A percentile compares a stretch with the other conserved stretches of the same genome.
phyloP scores from a whole-genome alignment of 2,888 invertebrate genomes.

The Drosophila mimetica region DNA sequence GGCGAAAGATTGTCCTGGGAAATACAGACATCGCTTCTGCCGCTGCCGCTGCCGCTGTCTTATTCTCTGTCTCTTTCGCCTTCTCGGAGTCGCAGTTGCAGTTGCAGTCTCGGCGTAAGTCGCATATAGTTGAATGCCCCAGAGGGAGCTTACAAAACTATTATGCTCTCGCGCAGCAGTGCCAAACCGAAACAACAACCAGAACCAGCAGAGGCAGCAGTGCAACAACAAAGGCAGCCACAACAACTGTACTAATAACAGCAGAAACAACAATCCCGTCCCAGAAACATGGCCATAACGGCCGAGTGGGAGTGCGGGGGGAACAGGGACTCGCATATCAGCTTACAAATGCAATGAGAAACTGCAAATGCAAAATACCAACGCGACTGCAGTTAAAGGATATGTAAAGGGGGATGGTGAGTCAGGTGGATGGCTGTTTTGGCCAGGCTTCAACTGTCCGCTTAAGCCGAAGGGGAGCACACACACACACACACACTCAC shows the following conservation, averaged over 20 bases:
- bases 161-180: constrained; percentile 69
- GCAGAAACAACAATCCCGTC: constrained; percentile 66
- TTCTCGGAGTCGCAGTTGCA: constrained; percentile 6
- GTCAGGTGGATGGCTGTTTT: not conserved
- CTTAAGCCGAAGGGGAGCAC: constrained; percentile 54
- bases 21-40: constrained; percentile 75
- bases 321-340: constrained; percentile 58
- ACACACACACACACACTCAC: constrained; percentile 13
- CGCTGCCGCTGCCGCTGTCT: constrained; percentile 12
- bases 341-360: constrained; percentile 64
- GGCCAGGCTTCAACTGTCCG: constrained; percentile 51
- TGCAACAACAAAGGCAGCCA: constrained; percentile 46
- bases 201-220: constrained; percentile 46
- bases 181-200: constrained; percentile 52
- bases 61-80: no score
- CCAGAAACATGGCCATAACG: constrained; percentile 19
- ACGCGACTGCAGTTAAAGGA: constrained; percentile 40
- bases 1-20: constrained; percentile 79
- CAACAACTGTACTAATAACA: constrained; percentile 69
- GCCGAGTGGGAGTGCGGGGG: constrained; percentile 24
- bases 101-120: constrained; percentile 35
- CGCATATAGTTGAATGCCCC: constrained; percentile 75
- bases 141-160: constrained; percentile 80
- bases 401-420: not conserved
- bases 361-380: constrained; percentile 73